phyloP scores from a whole-genome alignment of 2,888 invertebrate species.

The Neria commutata region DNA sequence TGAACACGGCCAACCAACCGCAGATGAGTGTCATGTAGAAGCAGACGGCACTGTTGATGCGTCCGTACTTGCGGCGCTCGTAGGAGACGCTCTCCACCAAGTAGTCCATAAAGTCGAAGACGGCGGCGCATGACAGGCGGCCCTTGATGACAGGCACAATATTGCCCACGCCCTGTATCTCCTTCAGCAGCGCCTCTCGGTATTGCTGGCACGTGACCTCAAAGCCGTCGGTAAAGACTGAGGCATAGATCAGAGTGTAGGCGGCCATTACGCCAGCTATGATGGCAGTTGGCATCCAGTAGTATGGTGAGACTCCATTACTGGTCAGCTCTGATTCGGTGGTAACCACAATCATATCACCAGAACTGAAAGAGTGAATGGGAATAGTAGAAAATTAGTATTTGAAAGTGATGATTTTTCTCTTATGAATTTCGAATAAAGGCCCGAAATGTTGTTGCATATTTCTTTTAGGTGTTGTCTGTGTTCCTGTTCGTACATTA shows the following conservation, averaged over 20 bases:
- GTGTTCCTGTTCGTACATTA: too few relatives aligned
- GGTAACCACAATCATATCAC: constrained; percentile 71
- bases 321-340: constrained; percentile 68
- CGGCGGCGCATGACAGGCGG: constrained; percentile 74
- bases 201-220: constrained; percentile 79
- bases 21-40: constrained; percentile 70
- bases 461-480: too few relatives aligned
- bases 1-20: constrained; percentile 68
- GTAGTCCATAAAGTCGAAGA: constrained; percentile 86
- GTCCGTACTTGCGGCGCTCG: constrained; percentile 69
- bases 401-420: too few relatives aligned
- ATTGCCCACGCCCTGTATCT: constrained; percentile 59
- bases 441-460: too few relatives aligned
- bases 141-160: constrained; percentile 60
- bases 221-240: constrained; percentile 75
- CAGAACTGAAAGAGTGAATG: constrained; percentile 64
- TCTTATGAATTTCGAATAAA: background rate
- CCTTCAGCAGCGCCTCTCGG: constrained; percentile 70
- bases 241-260: constrained; percentile 72
- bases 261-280: constrained; percentile 69
- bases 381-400: constrained; percentile 7
- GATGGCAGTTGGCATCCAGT: constrained; percentile 73
- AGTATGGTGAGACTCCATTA: constrained; percentile 68
- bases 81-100: constrained; percentile 72
- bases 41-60: constrained; percentile 75